Evolutionary conservation across 2,888 invertebrate species (phyloP), one percentile per base, ranked within the genome.

Genomic region (Stenurella melanura): DNA sequence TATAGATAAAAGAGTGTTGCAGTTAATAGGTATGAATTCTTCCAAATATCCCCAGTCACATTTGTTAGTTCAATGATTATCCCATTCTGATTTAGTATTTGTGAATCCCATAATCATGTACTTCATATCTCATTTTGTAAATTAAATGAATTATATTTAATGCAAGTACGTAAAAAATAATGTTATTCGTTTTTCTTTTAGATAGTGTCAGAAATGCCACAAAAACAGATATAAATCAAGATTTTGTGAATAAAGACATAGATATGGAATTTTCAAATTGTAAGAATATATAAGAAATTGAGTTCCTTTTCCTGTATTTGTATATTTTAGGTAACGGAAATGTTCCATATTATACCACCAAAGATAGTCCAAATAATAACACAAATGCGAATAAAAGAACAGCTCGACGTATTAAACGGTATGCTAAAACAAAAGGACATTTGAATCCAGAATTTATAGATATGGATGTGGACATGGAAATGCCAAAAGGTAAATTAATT

Each of bases 371-470:
- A 1, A 21, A 38, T 11, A 38, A 60, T 12, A 57, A 12, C 3
- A 50, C 15, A n/a, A 50, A 50, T 12, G 12, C 4, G 15, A 42
- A 11, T 42, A 42, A 50, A 50, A 42, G 15, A 15, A 7, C 15
- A 17, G n/a, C 50, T n/a, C 50, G 50, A 15, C 50, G 50, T 50
- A 5, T n/a, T n/a, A 50, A 50, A 50, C 50, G 50, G n/a, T 1
- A 50, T n/a, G n/a, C 5, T 50, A 50, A 15, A 50, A 50, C 12
- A n/a, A 74, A 69, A 7, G n/a, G 30, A 38, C 30, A 58, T 61
- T 72, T 85, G n/a, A 84, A 84, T 73, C 78, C 80, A 7, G 80
- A 84, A 71, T 86, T 86, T 78, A 78, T 85, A 11, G 76, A 85
- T 76, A 63, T 82, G 73, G 83, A 85, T 63, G 60, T 83, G n/a